A percentile compares a stretch with the other conserved stretches of the same genome.
Evolutionary conservation across 2,888 invertebrate species (phyloP).

Genomic region (Branchellion lobata): DNA sequence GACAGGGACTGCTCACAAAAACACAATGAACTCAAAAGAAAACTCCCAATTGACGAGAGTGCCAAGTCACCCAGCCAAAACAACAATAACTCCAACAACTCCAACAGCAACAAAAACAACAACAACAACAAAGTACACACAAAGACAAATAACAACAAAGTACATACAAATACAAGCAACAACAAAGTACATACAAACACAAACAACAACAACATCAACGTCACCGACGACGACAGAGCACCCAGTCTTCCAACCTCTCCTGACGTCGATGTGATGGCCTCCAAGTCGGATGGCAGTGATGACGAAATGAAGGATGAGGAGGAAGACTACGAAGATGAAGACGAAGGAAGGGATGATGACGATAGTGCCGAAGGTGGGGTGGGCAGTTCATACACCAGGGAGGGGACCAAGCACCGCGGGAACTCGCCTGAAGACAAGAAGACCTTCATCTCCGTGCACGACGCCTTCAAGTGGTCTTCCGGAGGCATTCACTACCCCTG

Average conservation of each 20-base stretch:
- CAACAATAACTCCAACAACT: neutral
- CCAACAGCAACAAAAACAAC: neutral
- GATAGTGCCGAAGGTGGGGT: no score
- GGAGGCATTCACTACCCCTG: constrained; percentile 35
- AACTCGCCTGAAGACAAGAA: neutral
- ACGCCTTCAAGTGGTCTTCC: constrained; percentile 36
- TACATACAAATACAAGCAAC: neutral
- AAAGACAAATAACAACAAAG: neutral
- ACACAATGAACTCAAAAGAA: no score
- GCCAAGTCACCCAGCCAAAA: no score
- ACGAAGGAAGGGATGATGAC: constrained; percentile 4
- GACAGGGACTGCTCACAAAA: no score
- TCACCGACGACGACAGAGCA: neutral
- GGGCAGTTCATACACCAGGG: neutral
- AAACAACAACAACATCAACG: no score
- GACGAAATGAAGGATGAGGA: neutral
- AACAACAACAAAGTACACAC: neutral
- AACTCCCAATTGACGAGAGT: no score
- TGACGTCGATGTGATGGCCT: constrained; percentile 12
- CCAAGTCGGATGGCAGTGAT: neutral
- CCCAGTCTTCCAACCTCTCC: neutral
- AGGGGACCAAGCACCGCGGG: neutral
- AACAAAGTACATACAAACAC: no score
- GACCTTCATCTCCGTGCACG: constrained; percentile 31
- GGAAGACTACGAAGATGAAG: constrained; percentile 12